These are phyloP conservation scores for Diloba caeruleocephala DNA, from an alignment of 2,888 invertebrate species.

Conservation along the genomic window DNA sequence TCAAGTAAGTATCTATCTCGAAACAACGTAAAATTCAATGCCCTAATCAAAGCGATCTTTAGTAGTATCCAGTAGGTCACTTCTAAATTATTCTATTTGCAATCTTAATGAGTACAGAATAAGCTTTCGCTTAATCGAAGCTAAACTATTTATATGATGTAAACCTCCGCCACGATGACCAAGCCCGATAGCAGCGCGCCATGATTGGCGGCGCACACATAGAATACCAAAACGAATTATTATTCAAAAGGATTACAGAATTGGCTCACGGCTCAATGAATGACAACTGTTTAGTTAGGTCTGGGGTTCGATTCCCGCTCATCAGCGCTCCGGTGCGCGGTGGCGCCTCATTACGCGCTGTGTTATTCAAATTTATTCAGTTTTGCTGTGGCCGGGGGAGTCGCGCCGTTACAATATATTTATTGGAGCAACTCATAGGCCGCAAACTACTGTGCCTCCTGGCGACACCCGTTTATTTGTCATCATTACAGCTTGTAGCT, in stretches of 20 bases:
- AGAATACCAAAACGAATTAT: constrained; percentile 56
- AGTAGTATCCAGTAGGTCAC: no score
- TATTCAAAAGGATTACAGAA: constrained; percentile 67
- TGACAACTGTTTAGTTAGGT: constrained; percentile 70
- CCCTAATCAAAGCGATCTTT: no score
- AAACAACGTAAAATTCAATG: no score
- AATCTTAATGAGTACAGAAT: constrained; percentile 20
- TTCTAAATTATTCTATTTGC: no score
- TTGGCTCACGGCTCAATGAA: constrained; percentile 63
- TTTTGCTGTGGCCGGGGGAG: constrained; percentile 56
- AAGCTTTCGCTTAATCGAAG: constrained; percentile 22
- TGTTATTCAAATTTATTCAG: constrained; percentile 80
- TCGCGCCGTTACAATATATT: constrained; percentile 37
- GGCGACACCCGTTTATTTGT: constrained; percentile 46
- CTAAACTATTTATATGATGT: constrained; percentile 34
- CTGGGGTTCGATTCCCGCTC: constrained; percentile 69
- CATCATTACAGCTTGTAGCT: constrained; percentile 40
- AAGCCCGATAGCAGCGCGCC: constrained; percentile 7
- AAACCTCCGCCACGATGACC: neutral
- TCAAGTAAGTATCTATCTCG: no score
- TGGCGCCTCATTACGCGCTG: constrained; percentile 67
- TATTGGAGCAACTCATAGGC: constrained; percentile 40
- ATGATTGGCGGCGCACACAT: constrained; percentile 37
- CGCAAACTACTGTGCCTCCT: constrained; percentile 19
- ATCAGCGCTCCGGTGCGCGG: constrained; percentile 63